Conservation (phyloP, 2,797 vertebrate species). For the Eospalax fontanierii region DNA sequence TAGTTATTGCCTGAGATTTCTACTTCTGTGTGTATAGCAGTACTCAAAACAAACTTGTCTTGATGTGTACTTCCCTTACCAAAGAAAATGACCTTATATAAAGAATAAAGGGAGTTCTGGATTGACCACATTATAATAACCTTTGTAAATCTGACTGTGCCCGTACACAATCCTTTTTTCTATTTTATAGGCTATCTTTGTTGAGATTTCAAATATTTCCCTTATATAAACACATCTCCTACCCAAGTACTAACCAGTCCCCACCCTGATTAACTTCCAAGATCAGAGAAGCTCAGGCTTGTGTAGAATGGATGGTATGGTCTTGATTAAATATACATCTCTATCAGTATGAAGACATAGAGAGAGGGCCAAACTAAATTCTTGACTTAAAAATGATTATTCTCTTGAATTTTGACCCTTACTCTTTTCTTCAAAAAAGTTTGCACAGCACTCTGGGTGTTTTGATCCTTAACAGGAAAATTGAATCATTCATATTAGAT, state of each 20-base stretch:
- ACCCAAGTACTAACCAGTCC: background rate
- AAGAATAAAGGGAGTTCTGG: background rate
- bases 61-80: background rate
- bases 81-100: background rate
- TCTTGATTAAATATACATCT: background rate
- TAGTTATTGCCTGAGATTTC: background rate
- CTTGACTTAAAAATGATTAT: constrained; percentile 12
- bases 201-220: background rate
- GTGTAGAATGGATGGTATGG: background rate
- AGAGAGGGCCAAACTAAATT: constrained; percentile 2
- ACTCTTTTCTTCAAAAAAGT: background rate
- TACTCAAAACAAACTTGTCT: background rate
- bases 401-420: constrained; percentile 28
- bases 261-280: background rate
- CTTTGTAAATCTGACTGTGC: background rate
- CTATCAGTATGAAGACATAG: background rate
- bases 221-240: background rate
- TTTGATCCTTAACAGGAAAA: constrained; percentile 3
- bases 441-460: background rate
- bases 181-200: constrained; percentile 11
- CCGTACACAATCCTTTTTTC: background rate
- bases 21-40: background rate
- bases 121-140: background rate
- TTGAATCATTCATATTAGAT: background rate
- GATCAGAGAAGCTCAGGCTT: background rate